Evolutionary conservation across 2,797 vertebrate genomes (phyloP), one percentile per base, ranked within the genome.

Genomic region (Cynopterus sphinx): DNA sequence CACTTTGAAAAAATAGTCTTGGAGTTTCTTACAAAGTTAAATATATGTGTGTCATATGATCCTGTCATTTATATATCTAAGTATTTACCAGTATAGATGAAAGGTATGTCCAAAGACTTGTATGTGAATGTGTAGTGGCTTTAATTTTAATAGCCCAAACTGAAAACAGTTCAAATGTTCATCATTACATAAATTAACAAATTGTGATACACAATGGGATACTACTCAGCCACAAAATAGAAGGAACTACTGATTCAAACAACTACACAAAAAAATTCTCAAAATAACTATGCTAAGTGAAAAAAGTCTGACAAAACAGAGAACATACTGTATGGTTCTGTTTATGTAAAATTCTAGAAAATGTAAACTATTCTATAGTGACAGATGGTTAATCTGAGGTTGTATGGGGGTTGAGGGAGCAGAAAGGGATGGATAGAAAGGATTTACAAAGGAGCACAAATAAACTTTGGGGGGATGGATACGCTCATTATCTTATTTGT

Each of bases 21-120:
- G 55, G 3, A 24, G 19, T 84, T 94, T 59, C 70, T 88, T 63
- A 49, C 36, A 79, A 87, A 91, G 31, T 43, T 79, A 92, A 81
- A 39, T 13, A 89, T 21, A 11, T 19, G 70, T 51, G 43, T 70
- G 31, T 51, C n/a, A 55, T 13, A 57, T 59, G 24, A 74, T 43
- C 28, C 6, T n/a, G 33, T 87, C 39, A 16, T 89, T 75, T 75
- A 49, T 12, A 26, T 28, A 55, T 8, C 33, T 84, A 33, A 51
- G 41, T 36, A 67, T 59, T 33, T 87, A 91, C 8, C 36, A 77
- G 65, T 59, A 63, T 6, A 86, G 85, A 77, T 59, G 12, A 83
- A 93, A 78, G 22, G 19, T 13, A 67, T 1, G 9, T 28, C 7
- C 22, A 59, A 70, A 90, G 22, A 83, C 55, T 36, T 51, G 53